A percentile compares a stretch with the other conserved stretches of the same genome.
These are phyloP conservation scores for Aurelia aurita complex sp. Pacific DNA, from an alignment of 30 jellyfish, hydroid and myxozoan species.

Conservation along the genomic window DNA sequence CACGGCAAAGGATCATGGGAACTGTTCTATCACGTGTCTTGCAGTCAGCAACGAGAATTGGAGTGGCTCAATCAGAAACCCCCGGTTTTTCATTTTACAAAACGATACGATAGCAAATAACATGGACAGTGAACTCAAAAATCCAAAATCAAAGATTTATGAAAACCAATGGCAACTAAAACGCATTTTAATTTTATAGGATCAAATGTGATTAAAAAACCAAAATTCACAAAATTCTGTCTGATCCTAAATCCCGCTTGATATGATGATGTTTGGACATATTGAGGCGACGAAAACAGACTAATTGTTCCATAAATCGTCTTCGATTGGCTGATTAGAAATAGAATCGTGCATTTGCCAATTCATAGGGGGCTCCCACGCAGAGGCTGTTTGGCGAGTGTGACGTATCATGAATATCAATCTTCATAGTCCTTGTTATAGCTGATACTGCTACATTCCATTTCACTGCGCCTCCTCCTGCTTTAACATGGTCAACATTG, in stretches of 20 bases:
- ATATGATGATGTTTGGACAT: conserved; percentile 6
- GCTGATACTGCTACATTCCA: too few species aligned
- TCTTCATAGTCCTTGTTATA: too few species aligned
- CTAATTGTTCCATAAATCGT: too few species aligned
- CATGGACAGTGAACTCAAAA: conserved; percentile 15
- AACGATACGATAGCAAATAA: background rate
- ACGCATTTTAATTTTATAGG: conserved; percentile 29
- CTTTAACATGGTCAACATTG: too few species aligned
- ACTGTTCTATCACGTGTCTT: background rate
- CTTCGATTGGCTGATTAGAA: too few species aligned
- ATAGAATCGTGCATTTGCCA: too few species aligned
- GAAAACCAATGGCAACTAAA: conserved; percentile 46
- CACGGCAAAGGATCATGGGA: too few species aligned
- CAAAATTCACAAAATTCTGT: conserved; percentile 17
- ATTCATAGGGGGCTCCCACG: too few species aligned
- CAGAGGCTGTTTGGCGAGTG: too few species aligned
- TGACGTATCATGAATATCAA: too few species aligned
- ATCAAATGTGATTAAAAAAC: conserved; percentile 29
- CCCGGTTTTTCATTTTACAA: background rate
- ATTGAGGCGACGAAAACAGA: background rate
- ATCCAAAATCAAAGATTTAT: conserved; percentile 34
- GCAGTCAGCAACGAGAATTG: background rate
- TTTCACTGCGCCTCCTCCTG: too few species aligned
- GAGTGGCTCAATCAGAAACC: too few species aligned
- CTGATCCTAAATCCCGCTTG: conserved; percentile 18